These are phyloP conservation scores for Flabesymbios commensalis DNA, from an alignment of 2,888 invertebrate genomes.

Conservation along the genomic window DNA sequence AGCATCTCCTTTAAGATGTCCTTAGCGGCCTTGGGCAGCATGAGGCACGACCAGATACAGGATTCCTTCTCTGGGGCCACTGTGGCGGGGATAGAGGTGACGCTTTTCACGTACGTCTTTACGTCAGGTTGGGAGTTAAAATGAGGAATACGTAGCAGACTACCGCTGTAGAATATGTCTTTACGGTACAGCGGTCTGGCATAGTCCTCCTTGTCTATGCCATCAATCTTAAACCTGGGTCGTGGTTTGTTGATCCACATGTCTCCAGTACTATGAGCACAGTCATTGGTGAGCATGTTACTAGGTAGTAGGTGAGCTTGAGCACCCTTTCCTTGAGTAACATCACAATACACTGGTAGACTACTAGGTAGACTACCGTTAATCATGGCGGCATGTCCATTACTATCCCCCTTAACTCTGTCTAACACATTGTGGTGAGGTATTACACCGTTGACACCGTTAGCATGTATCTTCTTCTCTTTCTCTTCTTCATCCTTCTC, in stretches of 20 bases:
- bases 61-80: conserved; percentile 36
- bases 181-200: conserved; percentile 85
- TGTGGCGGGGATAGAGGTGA: conserved; percentile 76
- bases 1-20: conserved; percentile 79
- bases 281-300: no score
- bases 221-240: no score
- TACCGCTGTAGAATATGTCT: conserved; percentile 97
- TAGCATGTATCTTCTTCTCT: no score
- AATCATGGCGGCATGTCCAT: background rate
- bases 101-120: conserved; percentile 80
- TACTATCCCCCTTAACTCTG: background rate
- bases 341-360: no score
- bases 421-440: no score
- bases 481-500: background rate
- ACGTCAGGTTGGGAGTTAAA: conserved; percentile 90
- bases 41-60: conserved; percentile 36
- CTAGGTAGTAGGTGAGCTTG: no score
- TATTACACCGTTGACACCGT: no score
- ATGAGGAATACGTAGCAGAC: conserved; percentile 80
- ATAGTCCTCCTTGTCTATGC: conserved; percentile 45
- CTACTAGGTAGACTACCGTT: conserved; percentile 2
- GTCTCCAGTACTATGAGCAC: no score
- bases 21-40: conserved; percentile 58
- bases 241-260: no score
- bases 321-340: no score